These are phyloP conservation scores for Spodoptera littoralis DNA, from an alignment of 2,888 invertebrate species.

Conservation along the genomic window DNA sequence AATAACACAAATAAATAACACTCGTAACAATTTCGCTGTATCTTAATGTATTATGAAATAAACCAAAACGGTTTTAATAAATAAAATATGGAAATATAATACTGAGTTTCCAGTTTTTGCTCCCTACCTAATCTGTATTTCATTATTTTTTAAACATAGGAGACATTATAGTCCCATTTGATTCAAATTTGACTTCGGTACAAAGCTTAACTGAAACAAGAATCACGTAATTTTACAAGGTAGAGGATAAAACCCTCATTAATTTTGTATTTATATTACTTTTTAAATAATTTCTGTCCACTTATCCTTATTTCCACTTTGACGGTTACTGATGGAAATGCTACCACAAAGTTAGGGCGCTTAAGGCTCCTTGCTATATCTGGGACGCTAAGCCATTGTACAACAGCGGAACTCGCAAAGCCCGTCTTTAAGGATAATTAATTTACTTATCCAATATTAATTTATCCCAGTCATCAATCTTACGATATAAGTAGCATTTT, in stretches of 20 bases:
- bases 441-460: conserved; percentile 42
- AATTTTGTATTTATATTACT: conserved; percentile 2
- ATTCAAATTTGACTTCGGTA: conserved; percentile 4
- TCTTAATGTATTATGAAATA: no score
- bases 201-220: conserved; percentile 17
- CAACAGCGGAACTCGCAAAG: conserved; percentile 11
- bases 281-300: conserved; percentile 6
- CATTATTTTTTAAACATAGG: no score
- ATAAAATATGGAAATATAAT: no score
- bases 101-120: no score
- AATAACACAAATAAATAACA: no score
- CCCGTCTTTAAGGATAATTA: conserved; percentile 38
- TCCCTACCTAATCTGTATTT: no score
- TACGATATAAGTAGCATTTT: conserved; percentile 11
- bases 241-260: conserved; percentile 1
- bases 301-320: conserved; percentile 16
- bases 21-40: no score
- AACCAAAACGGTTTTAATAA: no score
- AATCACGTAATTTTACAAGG: conserved; percentile 3
- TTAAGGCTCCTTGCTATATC: conserved; percentile 9
- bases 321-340: conserved; percentile 17
- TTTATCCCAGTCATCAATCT: conserved; percentile 41
- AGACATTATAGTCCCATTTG: background rate
- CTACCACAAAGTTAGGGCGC: conserved; percentile 12
- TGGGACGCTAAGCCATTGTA: conserved; percentile 26